Percentiles rank a stretch among this genome's conserved stretches.
Conservation (phyloP, 2,888 invertebrate species). For the Hydraecia micacea region DNA sequence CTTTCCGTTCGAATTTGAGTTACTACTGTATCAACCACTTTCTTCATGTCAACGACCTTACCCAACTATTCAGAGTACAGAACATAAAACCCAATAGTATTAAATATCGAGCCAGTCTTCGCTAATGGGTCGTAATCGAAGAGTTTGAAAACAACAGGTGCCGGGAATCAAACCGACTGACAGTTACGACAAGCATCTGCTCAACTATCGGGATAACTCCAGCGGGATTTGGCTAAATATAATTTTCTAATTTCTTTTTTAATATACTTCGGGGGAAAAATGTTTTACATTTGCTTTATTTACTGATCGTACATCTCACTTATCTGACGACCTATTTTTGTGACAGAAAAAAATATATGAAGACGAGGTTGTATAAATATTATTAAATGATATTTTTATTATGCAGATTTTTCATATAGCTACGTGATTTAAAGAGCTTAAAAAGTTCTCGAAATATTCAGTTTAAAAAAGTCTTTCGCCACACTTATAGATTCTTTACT, state of each 20-base stretch:
- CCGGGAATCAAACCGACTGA: slow-evolving; percentile 85
- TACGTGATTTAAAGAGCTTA: slow-evolving; percentile 36
- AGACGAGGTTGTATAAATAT: slow-evolving; percentile 56
- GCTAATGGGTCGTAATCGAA: slow-evolving; percentile 88
- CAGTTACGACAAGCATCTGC: slow-evolving; percentile 85
- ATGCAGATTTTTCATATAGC: slow-evolving; percentile 30
- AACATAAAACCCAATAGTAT: slow-evolving; percentile 75
- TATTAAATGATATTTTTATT: slow-evolving; percentile 52
- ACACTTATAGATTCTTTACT: not conserved
- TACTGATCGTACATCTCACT: slow-evolving; percentile 62
- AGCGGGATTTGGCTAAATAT: slow-evolving; percentile 72
- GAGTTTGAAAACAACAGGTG: slow-evolving; percentile 88
- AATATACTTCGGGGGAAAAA: slow-evolving; percentile 46
- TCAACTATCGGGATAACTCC: slow-evolving; percentile 69
- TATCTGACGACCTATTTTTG: slow-evolving; percentile 59
- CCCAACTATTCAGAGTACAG: slow-evolving; percentile 60
- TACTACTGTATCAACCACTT: slow-evolving; percentile 31
- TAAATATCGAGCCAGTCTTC: slow-evolving; percentile 81
- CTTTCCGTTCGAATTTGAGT: slow-evolving; percentile 27
- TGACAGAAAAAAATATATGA: slow-evolving; percentile 50
- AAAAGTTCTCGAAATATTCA: slow-evolving; percentile 36
- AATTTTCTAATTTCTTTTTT: slow-evolving; percentile 71
- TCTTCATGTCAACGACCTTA: slow-evolving; percentile 58
- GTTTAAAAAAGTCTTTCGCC: not conserved
- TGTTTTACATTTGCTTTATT: slow-evolving; percentile 64